These are phyloP conservation scores for Bruchidius siliquastri DNA, from an alignment of 2,888 invertebrate species.

Conservation along the genomic window DNA sequence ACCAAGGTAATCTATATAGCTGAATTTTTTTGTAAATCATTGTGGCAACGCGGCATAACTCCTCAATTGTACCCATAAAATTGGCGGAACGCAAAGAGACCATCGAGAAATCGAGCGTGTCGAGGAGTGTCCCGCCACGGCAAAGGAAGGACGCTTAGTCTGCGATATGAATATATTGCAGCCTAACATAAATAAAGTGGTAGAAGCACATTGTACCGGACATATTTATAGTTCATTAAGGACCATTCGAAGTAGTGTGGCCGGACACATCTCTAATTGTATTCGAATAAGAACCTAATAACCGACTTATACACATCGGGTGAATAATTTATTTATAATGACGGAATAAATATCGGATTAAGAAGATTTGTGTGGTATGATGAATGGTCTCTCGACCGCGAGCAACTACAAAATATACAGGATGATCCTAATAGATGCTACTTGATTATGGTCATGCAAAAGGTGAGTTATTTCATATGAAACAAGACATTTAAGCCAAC, in stretches of 20 bases:
- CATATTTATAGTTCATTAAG: slow-evolving; percentile 50
- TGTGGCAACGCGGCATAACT: no score
- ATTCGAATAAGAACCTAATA: slow-evolving; percentile 47
- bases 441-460: no score
- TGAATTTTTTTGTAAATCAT: no score
- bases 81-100: not conserved
- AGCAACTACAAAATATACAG: slow-evolving; percentile 1
- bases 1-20: no score
- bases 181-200: slow-evolving; percentile 45
- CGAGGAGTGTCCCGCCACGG: not conserved
- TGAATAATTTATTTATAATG: slow-evolving; percentile 50
- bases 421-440: not conserved
- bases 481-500: no score
- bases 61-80: not conserved
- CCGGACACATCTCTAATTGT: slow-evolving; percentile 48
- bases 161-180: slow-evolving; percentile 45
- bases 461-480: no score
- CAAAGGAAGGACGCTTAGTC: not conserved
- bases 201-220: slow-evolving; percentile 45
- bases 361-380: slow-evolving; percentile 48
- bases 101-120: not conserved
- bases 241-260: slow-evolving; percentile 44
- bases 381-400: slow-evolving; percentile 37
- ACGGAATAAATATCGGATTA: slow-evolving; percentile 49
- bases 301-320: slow-evolving; percentile 36